These are phyloP conservation scores for Bombus confusus DNA, from an alignment of 1,140 invertebrate genomes.

Conservation along the genomic window DNA sequence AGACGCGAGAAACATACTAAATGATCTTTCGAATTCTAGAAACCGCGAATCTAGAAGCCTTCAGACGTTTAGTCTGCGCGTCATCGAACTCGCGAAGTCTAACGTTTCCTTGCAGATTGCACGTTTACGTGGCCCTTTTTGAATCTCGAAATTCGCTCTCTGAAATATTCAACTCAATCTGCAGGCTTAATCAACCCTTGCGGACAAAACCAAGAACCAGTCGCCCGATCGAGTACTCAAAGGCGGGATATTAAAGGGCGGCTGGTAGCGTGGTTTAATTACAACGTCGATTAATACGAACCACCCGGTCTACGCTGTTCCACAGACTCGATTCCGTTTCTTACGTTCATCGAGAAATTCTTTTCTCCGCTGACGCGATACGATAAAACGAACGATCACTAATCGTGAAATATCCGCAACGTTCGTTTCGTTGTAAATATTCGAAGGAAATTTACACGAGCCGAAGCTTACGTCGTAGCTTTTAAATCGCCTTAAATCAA, in stretches of 20 bases:
- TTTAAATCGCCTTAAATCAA: too few species aligned
- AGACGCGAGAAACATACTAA: too few species aligned
- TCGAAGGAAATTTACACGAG: background rate
- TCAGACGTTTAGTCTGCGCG: background rate
- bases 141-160: background rate
- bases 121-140: background rate
- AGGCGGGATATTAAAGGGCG: constrained; percentile 26
- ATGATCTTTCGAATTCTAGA: too few species aligned
- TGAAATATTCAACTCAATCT: background rate
- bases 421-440: background rate
- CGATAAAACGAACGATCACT: background rate
- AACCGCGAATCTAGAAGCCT: background rate
- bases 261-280: constrained; percentile 8
- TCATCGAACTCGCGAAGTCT: background rate
- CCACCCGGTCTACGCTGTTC: too few species aligned
- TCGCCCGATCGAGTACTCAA: background rate
- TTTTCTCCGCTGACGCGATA: background rate
- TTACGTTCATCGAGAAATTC: background rate
- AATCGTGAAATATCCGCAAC: background rate
- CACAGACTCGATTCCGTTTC: background rate
- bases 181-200: background rate
- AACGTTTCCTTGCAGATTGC: background rate
- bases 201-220: background rate
- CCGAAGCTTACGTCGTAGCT: too few species aligned
- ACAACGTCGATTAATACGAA: constrained; percentile 10